phyloP scores from a whole-genome alignment of 2,797 vertebrate genomes.

The Enteromius paludinosus region DNA sequence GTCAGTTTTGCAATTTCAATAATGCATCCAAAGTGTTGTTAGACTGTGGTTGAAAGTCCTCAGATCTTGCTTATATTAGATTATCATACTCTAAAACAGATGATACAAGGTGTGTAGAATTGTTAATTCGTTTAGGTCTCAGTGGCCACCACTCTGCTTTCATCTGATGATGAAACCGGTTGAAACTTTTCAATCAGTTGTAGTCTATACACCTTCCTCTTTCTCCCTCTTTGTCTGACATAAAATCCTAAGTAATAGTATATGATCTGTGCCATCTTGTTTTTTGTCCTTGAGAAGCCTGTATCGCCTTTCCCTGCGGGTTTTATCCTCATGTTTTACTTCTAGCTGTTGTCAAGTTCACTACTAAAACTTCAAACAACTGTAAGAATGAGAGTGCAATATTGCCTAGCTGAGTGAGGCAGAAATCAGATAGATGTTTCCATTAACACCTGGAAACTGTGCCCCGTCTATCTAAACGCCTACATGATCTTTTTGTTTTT shows the following conservation, averaged over 20 bases:
- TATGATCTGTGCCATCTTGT: conserved; percentile 5
- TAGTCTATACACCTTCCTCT: conserved; percentile 3
- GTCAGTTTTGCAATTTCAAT: background rate
- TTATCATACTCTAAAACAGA: background rate
- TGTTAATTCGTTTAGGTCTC: background rate
- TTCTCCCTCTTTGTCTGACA: background rate
- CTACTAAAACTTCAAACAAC: conserved; percentile 52
- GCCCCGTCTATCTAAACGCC: background rate
- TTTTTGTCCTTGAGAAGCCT: conserved; percentile 64
- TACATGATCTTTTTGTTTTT: conserved; percentile 37
- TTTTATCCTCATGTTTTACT: conserved; percentile 38
- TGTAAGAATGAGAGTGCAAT: conserved; percentile 45
- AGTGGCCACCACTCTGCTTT: background rate
- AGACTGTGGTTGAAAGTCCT: conserved; percentile 6
- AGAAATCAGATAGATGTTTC: conserved; percentile 34
- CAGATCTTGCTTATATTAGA: background rate
- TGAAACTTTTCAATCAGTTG: conserved; percentile 12
- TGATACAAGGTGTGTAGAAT: background rate
- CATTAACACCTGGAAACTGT: background rate
- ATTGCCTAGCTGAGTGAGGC: background rate
- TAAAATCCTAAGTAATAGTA: conserved; percentile 49
- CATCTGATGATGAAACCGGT: conserved; percentile 5
- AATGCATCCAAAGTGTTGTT: background rate
- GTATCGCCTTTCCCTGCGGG: conserved; percentile 48
- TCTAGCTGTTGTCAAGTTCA: conserved; percentile 66